A percentile compares a stretch with the other conserved stretches of the same genome.
Evolutionary conservation across 2,113 vertebrate genomes (phyloP).

Genomic region (Machaerirhynchus nigripectus): DNA sequence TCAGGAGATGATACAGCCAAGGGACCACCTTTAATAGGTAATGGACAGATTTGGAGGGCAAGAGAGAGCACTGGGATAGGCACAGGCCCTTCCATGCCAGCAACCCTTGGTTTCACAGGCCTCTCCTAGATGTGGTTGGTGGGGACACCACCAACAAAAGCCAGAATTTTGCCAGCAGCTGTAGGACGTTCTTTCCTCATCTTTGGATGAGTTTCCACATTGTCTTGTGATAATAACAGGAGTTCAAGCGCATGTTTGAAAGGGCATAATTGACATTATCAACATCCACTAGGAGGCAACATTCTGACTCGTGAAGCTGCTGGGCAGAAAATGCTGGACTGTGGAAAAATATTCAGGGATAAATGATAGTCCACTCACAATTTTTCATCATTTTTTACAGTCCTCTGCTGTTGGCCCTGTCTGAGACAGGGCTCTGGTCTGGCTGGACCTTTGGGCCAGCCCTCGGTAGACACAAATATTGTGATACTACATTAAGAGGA

Average conservation of each 20-base stretch:
- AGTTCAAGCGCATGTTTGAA: neutral
- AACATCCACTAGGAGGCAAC: neutral
- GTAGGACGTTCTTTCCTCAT: neutral
- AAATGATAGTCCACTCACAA: neutral
- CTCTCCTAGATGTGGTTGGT: neutral
- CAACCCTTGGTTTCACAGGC: neutral
- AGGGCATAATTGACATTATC: neutral
- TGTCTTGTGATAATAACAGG: neutral
- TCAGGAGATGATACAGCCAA: neutral
- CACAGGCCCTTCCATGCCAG: neutral
- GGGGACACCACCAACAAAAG: neutral
- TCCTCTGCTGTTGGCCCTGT: neutral
- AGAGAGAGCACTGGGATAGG: neutral
- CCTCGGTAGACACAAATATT: neutral
- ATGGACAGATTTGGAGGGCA: neutral
- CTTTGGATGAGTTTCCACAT: neutral
- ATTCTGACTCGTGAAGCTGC: neutral
- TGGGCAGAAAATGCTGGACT: neutral
- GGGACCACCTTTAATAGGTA: neutral
- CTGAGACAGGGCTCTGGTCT: neutral
- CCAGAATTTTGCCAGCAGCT: neutral
- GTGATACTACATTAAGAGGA: neutral
- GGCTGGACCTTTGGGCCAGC: neutral
- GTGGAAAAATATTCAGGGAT: neutral
- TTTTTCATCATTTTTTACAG: neutral